Evolutionary conservation across 1,140 invertebrate species (phyloP), one percentile per base, ranked within the genome.

Genomic region (Atta cephalotes): DNA sequence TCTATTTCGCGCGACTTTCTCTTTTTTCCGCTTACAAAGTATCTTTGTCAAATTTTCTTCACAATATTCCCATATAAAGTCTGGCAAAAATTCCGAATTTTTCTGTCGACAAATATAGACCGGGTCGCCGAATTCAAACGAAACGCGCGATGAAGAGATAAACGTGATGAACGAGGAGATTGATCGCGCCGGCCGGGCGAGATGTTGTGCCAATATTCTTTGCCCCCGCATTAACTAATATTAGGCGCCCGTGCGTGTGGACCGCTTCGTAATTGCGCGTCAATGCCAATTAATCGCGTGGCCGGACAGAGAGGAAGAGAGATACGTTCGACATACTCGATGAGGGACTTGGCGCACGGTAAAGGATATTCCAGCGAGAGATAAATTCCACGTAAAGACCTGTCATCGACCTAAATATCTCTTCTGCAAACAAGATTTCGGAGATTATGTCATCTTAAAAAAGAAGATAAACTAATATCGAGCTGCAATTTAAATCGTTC

Each of bases 191-290:
- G 74, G 74, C 35, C 56, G 39, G 25, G 21, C 58, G 31, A 77
- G 39, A 85, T 31, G 25, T 66, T 31, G 90, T 92, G 92, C 90
- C 91, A 92, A 92, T 92, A 92, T 88, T 92, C 56, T 86, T 92
- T 88, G 71, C 68, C 39, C 77, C 70, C 74, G 63, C 72, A 31
- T 58, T 35, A 49, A 89, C 89, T 92, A 92, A 92, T 91, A 92
- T 92, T 91, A 92, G 88, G 78, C 74, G 63, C 16, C 31, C 56
- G 80, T 39, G 35, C 31, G 45, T 28, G 76, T 18, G 53, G 39
- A 18, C 58, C 62, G 58, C 56, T 25, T 62, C 77, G 68, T 76
- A 80, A 86, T 76, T 88, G 45, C 62, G 45, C 60, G 82, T 79
- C 78, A 81, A 71, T 81, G 82, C 74, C 82, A 85, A 85, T 85